Evolutionary conservation across 2,888 invertebrate species (phyloP), one percentile per base, ranked within the genome.

Genomic region (Phalera bucephala): DNA sequence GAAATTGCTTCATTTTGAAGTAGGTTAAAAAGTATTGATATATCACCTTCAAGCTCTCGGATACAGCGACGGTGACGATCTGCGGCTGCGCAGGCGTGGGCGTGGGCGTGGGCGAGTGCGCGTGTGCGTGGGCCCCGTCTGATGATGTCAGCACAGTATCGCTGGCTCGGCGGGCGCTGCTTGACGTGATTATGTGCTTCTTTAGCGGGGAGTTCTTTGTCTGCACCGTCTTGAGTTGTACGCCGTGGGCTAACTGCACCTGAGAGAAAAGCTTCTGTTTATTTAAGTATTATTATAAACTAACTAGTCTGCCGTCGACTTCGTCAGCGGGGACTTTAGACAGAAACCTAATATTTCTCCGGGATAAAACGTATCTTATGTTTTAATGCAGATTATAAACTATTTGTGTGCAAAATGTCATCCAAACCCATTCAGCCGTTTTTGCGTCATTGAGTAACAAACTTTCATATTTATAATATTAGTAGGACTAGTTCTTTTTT

Each of bases 131-230:
- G 40, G 45, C 57, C 52, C 9, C 39, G 33, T 1, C 51, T 43
- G 14, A 63, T 17, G 17, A 3, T 5, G 17, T 17, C 17, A 5
- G 3, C 17, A 5, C 17, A 43, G 60, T 59, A 53, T 64, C 67
- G 28, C 57, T 41, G 4, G 59, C 46, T 17, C 75, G 44, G 8
- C 76, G 54, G 22, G 66, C 72, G 7, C 69, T 54, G n/a, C 67
- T 60, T n/a, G 74, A 66, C 11, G 81, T 80, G 4, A 86, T 82
- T 10, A 84, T 78, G 48, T 86, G 86, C 63, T 84, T 83, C 76
- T 86, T 86, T 1, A 85, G 45, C 9, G 88, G 85, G 3, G 87
- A 85, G 28, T 80, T 77, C 15, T 72, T 73, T 11, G 80, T 75
- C 13, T 81, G 83, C 0, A 83, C 78, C 0, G 83, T 80, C 55